These are phyloP conservation scores for Euura lappo DNA, from an alignment of 1,140 invertebrate genomes.

Conservation along the genomic window DNA sequence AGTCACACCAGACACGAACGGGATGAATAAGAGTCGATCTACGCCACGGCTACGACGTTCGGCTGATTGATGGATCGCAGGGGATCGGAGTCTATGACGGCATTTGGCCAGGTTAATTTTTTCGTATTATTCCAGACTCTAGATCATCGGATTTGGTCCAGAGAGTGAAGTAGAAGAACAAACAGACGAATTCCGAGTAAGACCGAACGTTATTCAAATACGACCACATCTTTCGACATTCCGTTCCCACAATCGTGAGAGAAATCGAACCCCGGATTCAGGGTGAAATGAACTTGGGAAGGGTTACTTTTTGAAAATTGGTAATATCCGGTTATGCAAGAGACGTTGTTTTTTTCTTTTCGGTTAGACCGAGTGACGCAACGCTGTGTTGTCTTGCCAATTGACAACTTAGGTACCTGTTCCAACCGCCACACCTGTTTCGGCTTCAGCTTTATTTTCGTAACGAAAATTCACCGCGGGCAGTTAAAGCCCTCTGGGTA, in stretches of 20 bases:
- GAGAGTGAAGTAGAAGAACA: not conserved
- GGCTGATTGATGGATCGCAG: no score
- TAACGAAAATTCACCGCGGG: not conserved
- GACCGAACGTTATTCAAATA: not conserved
- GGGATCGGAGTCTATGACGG: no score
- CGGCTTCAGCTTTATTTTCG: not conserved
- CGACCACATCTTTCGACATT: not conserved
- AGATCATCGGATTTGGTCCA: not conserved
- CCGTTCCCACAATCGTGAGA: not conserved
- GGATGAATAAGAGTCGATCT: no score
- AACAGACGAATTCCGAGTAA: not conserved
- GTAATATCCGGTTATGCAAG: no score
- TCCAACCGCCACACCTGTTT: not conserved
- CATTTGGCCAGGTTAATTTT: not conserved
- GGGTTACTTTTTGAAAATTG: no score
- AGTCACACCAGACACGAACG: no score
- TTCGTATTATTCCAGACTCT: not conserved
- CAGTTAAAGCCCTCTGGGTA: not conserved
- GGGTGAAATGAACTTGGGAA: no score
- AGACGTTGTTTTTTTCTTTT: no score
- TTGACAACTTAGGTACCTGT: constrained; percentile 1
- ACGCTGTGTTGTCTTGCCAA: not conserved
- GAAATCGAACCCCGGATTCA: no score
- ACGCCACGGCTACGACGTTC: no score
- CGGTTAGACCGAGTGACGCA: not conserved